These are phyloP conservation scores for Leucozona laternaria DNA, from an alignment of 2,888 invertebrate species.

Conservation along the genomic window DNA sequence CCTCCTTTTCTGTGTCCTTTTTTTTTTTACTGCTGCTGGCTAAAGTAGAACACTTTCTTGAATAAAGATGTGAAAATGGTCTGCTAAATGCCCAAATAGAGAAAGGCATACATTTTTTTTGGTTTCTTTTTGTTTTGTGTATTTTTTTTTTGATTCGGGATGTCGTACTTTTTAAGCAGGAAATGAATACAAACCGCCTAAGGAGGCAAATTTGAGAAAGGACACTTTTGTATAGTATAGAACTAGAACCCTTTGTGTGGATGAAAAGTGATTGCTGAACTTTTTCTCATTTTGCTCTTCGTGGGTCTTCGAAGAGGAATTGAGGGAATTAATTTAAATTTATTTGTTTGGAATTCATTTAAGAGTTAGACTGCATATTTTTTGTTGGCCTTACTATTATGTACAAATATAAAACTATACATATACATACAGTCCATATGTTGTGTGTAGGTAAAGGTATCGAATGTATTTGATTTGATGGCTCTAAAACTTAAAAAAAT, in stretches of 20 bases:
- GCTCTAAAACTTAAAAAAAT: no score
- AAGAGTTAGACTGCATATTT: conserved; percentile 17
- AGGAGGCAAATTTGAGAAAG: conserved; percentile 41
- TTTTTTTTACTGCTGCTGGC: conserved; percentile 58
- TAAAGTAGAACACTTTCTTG: conserved; percentile 49
- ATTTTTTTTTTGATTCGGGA: neutral
- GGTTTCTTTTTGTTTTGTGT: neutral
- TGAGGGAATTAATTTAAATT: conserved; percentile 57
- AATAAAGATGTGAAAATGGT: conserved; percentile 70
- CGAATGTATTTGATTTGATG: no score
- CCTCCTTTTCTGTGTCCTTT: conserved; percentile 45
- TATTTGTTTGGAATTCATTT: conserved; percentile 34
- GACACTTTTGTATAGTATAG: conserved; percentile 18
- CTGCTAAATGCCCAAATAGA: conserved; percentile 65
- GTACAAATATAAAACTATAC: no score
- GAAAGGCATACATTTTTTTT: conserved; percentile 11
- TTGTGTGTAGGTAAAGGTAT: no score
- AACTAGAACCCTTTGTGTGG: conserved; percentile 39
- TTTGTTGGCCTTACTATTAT: neutral
- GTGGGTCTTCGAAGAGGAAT: neutral
- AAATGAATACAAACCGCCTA: conserved; percentile 58
- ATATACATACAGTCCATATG: no score
- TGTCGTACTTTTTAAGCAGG: conserved; percentile 38
- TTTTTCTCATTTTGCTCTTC: conserved; percentile 44
- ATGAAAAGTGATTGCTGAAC: conserved; percentile 52